Evolutionary conservation across 2,113 vertebrate species (phyloP).

Genomic region (Grammomys surdaster): DNA sequence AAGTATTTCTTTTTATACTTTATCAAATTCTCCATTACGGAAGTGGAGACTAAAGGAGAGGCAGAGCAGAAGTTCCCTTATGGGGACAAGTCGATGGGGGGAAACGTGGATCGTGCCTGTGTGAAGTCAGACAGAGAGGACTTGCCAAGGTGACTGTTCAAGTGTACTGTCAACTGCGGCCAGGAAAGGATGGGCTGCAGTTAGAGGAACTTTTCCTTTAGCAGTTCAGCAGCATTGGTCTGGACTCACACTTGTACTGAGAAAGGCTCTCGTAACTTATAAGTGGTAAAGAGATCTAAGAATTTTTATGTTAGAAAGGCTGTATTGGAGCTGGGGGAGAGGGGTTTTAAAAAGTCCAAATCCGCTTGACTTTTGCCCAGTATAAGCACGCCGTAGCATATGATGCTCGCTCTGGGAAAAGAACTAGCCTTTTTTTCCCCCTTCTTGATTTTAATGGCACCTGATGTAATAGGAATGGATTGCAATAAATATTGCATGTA

Average conservation of each 20-base stretch:
- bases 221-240: neutral
- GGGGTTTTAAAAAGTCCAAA: neutral
- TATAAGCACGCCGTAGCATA: constrained; percentile 28
- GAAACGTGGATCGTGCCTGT: neutral
- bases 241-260: neutral
- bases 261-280: constrained; percentile 29
- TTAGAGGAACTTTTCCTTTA: constrained; percentile 4
- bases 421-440: neutral
- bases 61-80: neutral
- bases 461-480: constrained; percentile 67
- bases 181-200: neutral
- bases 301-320: constrained; percentile 40
- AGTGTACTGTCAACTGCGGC: neutral
- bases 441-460: constrained; percentile 58
- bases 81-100: neutral
- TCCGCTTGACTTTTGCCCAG: constrained; percentile 38
- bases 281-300: constrained; percentile 62
- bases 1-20: neutral
- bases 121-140: constrained; percentile 13
- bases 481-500: constrained; percentile 57
- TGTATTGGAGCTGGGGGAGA: constrained; percentile 57
- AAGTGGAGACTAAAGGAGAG: neutral
- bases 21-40: neutral
- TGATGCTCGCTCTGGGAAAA: constrained; percentile 46
- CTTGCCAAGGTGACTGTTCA: neutral